Conservation (phyloP, 1,140 invertebrate genomes). For the Zaprionus ghesquierei region DNA sequence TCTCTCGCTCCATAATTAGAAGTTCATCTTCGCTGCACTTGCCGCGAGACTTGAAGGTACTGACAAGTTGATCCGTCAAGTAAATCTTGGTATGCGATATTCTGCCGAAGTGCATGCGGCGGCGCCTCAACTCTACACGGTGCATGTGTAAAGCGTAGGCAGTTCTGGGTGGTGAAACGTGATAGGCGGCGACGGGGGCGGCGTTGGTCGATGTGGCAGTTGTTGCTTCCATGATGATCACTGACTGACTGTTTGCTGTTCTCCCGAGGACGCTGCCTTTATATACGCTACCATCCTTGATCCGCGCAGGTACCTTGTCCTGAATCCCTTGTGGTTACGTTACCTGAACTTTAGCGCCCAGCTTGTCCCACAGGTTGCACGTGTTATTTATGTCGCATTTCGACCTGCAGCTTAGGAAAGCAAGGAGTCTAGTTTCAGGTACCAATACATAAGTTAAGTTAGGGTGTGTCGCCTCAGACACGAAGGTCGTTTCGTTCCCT, state of each 20-base stretch:
- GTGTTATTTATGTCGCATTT: too few species aligned
- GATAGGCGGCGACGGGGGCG: too few species aligned
- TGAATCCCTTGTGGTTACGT: not conserved
- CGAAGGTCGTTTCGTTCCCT: too few species aligned
- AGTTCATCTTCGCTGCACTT: conserved; percentile 57
- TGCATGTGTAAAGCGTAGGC: conserved; percentile 50
- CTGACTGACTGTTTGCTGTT: conserved; percentile 28
- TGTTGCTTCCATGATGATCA: conserved; percentile 48
- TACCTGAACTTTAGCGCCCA: too few species aligned
- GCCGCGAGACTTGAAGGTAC: conserved; percentile 38
- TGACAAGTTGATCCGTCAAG: conserved; percentile 51
- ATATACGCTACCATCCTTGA: conserved; percentile 34
- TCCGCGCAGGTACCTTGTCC: conserved; percentile 1
- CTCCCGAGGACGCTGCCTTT: not conserved
- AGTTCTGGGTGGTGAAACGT: too few species aligned
- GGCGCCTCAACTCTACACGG: conserved; percentile 58
- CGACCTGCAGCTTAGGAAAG: too few species aligned
- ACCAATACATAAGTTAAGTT: too few species aligned
- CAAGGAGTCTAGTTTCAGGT: too few species aligned
- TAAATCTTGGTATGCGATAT: conserved; percentile 56
- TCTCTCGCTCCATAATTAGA: conserved; percentile 51
- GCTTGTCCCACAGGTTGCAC: too few species aligned
- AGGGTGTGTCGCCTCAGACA: too few species aligned
- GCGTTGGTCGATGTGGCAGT: too few species aligned
- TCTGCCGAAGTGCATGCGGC: conserved; percentile 27